Conservation (phyloP, 1,140 invertebrate genomes). For the Teleogryllus occipitalis region DNA sequence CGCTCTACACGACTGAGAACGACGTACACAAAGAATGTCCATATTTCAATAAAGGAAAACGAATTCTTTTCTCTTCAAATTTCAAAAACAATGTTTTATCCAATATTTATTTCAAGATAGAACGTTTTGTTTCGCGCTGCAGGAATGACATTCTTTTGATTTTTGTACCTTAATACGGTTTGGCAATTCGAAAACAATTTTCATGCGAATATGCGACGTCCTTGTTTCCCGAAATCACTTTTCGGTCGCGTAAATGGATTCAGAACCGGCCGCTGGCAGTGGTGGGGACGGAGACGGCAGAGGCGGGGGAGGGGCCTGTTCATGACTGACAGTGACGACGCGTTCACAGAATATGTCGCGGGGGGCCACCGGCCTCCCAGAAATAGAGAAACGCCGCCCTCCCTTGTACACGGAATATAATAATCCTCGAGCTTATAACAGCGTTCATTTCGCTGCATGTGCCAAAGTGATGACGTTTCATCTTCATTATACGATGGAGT, state of each 20-base stretch:
- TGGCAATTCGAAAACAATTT: background rate
- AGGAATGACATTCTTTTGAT: background rate
- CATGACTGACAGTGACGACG: too few relatives aligned
- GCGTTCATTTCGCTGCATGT: too few relatives aligned
- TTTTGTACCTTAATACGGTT: background rate
- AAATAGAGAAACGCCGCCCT: too few relatives aligned
- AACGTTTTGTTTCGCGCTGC: background rate
- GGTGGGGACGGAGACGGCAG: background rate
- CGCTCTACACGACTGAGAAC: background rate
- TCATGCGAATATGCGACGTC: background rate
- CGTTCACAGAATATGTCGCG: too few relatives aligned
- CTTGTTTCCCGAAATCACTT: background rate
- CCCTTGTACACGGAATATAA: too few relatives aligned
- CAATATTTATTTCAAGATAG: conserved; percentile 6
- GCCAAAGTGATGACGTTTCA: too few relatives aligned
- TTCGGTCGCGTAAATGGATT: background rate
- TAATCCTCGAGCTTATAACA: too few relatives aligned
- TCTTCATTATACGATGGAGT: too few relatives aligned
- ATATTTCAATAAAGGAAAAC: conserved; percentile 2
- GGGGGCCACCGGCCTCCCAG: too few relatives aligned
- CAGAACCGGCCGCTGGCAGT: background rate
- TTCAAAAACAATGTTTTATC: background rate
- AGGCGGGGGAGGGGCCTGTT: background rate
- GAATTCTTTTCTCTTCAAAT: background rate
- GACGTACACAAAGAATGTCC: background rate